A percentile compares a stretch with the other conserved stretches of the same genome.
These are phyloP conservation scores for Aradophagus sp. DNA, from an alignment of 1,140 invertebrate genomes.

Conservation along the genomic window DNA sequence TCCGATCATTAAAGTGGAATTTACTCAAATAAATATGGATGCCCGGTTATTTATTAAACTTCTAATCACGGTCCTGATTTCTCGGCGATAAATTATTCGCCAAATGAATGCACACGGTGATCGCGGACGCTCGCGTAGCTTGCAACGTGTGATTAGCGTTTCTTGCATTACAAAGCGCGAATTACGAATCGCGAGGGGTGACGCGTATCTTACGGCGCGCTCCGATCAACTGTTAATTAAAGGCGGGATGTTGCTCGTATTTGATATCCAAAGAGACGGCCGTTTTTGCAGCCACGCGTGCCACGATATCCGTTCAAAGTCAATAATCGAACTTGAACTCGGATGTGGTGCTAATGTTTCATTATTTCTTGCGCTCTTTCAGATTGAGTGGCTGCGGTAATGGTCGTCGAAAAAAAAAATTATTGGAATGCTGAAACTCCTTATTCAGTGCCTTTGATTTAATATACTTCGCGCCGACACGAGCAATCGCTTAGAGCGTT, in stretches of 20 bases:
- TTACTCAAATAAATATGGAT: no score
- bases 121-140: background rate
- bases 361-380: background rate
- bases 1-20: no score
- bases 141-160: conserved; percentile 19
- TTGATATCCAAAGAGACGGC: conserved; percentile 28
- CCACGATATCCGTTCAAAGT: conserved; percentile 13
- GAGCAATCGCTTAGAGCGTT: no score
- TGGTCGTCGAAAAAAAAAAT: no score
- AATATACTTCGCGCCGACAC: no score
- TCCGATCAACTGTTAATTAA: conserved; percentile 42
- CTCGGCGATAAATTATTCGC: conserved; percentile 18
- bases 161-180: conserved; percentile 36
- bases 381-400: no score
- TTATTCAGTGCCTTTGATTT: no score
- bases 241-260: conserved; percentile 25
- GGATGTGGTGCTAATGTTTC: background rate
- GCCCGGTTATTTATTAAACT: conserved; percentile 3
- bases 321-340: conserved; percentile 35
- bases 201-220: conserved; percentile 12
- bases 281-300: conserved; percentile 22
- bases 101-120: conserved; percentile 18
- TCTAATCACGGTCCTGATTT: conserved; percentile 2
- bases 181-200: conserved; percentile 27
- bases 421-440: no score